Conservation (phyloP, 2,888 invertebrate genomes). For the Tridacna crocea region DNA sequence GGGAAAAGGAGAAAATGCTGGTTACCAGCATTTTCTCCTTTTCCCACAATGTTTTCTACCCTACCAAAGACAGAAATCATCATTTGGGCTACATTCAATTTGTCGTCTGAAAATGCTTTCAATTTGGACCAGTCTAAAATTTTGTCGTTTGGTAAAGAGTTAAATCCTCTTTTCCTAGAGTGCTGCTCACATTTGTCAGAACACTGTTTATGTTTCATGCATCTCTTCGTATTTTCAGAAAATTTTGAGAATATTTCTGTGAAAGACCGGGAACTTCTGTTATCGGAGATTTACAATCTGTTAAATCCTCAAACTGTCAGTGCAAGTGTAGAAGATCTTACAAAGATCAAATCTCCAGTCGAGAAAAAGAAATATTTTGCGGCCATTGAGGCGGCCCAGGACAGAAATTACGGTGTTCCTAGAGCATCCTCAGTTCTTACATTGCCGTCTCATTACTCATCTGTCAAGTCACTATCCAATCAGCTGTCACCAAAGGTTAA, state of each 20-base stretch:
- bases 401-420: slow-evolving; percentile 38
- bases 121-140: no score
- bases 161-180: no score
- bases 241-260: slow-evolving; percentile 64
- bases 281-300: slow-evolving; percentile 69
- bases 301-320: slow-evolving; percentile 55
- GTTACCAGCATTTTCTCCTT: no score
- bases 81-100: no score
- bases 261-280: slow-evolving; percentile 65
- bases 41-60: no score
- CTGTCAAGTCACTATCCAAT: slow-evolving; percentile 49
- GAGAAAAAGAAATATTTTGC: slow-evolving; percentile 71
- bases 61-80: no score
- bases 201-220: no score
- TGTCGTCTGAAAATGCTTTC: no score
- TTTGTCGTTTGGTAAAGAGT: no score
- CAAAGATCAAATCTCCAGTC: slow-evolving; percentile 54
- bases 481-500: slow-evolving; percentile 61
- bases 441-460: slow-evolving; percentile 53
- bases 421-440: slow-evolving; percentile 55
- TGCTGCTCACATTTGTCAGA: no score
- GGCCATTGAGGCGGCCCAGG: slow-evolving; percentile 66
- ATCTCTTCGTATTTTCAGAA: slow-evolving; percentile 47
- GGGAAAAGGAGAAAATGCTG: no score
- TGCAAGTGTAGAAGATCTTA: slow-evolving; percentile 62